phyloP scores from a whole-genome alignment of 2,113 vertebrate species.

The Diphyllodes magnificus region DNA sequence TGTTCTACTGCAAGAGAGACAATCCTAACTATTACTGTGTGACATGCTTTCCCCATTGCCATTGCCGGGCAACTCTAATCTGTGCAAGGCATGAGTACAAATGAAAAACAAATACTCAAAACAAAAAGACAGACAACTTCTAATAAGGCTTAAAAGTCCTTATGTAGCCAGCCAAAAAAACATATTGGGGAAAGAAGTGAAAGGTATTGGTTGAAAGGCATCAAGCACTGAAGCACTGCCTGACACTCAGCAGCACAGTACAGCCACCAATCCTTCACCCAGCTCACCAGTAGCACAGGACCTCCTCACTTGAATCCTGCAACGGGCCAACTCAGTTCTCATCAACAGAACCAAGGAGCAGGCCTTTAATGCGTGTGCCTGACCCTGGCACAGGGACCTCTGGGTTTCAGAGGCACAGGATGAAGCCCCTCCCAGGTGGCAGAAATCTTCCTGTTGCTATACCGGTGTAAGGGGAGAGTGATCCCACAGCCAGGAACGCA shows the following conservation, averaged over 20 bases:
- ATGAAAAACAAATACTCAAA: neutral
- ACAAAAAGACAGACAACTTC: neutral
- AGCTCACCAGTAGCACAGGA: neutral
- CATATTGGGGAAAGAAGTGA: neutral
- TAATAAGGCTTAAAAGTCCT: neutral
- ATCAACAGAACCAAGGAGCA: neutral
- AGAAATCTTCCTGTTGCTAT: neutral
- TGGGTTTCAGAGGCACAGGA: neutral
- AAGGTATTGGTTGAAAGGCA: neutral
- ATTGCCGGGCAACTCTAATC: neutral
- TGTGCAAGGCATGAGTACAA: neutral
- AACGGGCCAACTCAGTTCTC: neutral
- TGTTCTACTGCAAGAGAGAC: neutral
- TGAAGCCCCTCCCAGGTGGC: rapidly evolving
- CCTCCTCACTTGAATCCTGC: neutral
- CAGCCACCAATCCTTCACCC: neutral
- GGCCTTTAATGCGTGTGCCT: rapidly evolving
- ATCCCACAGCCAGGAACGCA: rapidly evolving
- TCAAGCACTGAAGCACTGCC: neutral
- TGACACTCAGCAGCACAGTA: rapidly evolving
- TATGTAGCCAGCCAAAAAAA: neutral
- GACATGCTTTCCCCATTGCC: neutral
- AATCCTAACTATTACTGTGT: neutral
- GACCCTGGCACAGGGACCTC: rapidly evolving
- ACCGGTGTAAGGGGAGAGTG: neutral